phyloP scores from a whole-genome alignment of 2,797 vertebrate genomes.

The Lophotriccus pileatus region DNA sequence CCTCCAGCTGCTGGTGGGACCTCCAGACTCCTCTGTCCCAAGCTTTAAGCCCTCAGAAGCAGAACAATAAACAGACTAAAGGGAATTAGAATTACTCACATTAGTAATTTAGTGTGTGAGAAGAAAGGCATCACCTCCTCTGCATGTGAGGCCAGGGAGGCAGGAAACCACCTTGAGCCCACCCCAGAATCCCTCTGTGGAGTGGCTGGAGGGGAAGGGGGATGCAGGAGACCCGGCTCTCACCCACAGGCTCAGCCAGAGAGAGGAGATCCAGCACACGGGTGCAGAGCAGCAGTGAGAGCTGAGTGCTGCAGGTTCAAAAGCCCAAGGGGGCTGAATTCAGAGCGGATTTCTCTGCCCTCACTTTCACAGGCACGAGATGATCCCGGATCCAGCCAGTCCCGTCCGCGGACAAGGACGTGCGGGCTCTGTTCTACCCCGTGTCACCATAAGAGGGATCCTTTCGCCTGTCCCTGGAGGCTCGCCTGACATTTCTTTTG shows the following conservation, averaged over 20 bases:
- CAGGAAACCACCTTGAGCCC: not conserved
- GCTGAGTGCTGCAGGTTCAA: not conserved
- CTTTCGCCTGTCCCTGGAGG: slow-evolving; percentile 28
- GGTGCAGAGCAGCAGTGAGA: not conserved
- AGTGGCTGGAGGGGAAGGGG: not conserved
- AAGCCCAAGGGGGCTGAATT: not conserved
- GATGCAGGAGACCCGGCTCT: not conserved
- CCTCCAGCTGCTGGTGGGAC: not conserved
- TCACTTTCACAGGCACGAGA: fast-evolving
- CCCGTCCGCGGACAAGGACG: fast-evolving
- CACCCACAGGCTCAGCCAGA: fast-evolving
- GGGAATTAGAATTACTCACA: not conserved
- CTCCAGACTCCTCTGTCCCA: not conserved
- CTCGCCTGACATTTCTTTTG: not conserved
- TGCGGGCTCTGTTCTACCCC: not conserved
- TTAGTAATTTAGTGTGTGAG: not conserved
- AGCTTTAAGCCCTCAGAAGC: not conserved
- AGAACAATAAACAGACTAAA: not conserved
- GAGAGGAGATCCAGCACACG: not conserved
- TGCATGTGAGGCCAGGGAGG: fast-evolving
- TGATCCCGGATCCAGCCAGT: fast-evolving
- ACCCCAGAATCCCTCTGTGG: not conserved
- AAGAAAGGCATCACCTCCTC: not conserved
- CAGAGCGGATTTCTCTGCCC: not conserved
- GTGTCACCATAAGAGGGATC: slow-evolving; percentile 60